Conservation (phyloP, 2,113 vertebrate genomes). For the Ivindomyrus marchei region DNA sequence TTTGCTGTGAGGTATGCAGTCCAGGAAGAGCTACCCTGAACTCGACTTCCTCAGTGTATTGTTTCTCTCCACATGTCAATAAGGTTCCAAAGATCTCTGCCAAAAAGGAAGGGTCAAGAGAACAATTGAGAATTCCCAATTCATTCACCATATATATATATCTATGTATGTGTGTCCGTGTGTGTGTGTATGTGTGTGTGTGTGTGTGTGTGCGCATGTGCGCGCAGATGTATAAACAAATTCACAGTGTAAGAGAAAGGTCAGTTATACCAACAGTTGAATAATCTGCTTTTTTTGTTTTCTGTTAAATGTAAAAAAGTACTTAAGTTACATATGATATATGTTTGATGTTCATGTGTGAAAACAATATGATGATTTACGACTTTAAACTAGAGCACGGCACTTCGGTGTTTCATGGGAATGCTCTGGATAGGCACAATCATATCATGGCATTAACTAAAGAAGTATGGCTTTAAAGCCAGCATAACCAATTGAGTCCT, state of each 20-base stretch:
- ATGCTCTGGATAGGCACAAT: neutral
- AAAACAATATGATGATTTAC: neutral
- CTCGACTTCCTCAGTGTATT: constrained; percentile 17
- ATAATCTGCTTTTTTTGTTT: neutral
- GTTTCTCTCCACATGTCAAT: constrained; percentile 10
- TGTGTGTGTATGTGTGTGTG: neutral
- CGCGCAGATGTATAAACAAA: neutral
- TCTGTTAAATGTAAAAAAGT: neutral
- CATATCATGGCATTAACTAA: neutral
- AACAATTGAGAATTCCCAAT: neutral
- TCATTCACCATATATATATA: neutral
- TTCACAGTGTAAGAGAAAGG: neutral
- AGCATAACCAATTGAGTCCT: neutral
- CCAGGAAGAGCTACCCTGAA: constrained; percentile 20
- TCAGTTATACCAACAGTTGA: neutral
- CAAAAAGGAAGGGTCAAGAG: constrained; percentile 2
- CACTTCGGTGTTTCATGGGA: neutral
- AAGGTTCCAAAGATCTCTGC: neutral
- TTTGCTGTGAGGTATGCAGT: constrained; percentile 21
- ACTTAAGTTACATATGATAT: neutral
- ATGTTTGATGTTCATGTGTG: neutral
- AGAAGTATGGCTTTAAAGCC: neutral
- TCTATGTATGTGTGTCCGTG: neutral
- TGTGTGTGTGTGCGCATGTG: neutral
- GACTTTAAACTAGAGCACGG: neutral